Percentiles rank a stretch among this genome's conserved stretches.
These are phyloP conservation scores for Doryteuthis pealeii DNA, from an alignment of 1,140 invertebrate genomes.

Conservation along the genomic window DNA sequence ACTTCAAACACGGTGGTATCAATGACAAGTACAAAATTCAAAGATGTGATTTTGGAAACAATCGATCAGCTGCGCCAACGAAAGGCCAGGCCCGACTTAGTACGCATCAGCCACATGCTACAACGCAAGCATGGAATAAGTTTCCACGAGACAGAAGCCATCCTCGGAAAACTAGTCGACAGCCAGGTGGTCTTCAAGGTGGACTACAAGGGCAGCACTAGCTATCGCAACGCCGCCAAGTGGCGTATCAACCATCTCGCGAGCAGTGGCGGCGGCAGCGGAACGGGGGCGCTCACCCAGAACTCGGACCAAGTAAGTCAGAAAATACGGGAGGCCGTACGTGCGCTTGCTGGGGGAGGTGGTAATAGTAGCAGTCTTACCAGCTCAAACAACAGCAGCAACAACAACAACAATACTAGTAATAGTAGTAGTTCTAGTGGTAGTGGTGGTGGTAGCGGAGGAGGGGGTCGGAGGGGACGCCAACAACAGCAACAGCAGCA, in stretches of 20 bases:
- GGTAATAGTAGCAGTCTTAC: neutral
- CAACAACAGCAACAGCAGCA: too few relatives aligned
- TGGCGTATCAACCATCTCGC: conserved; percentile 48
- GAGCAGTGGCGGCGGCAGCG: conserved; percentile 12
- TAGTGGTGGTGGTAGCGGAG: too few relatives aligned
- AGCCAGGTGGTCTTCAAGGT: conserved; percentile 78
- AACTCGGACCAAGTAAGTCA: conserved; percentile 47
- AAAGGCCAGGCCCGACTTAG: conserved; percentile 80
- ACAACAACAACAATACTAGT: neutral
- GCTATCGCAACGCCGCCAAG: conserved; percentile 75
- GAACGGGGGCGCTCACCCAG: conserved; percentile 34
- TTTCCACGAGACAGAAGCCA: conserved; percentile 71
- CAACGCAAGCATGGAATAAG: conserved; percentile 73
- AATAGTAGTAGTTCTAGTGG: too few relatives aligned
- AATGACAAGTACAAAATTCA: conserved; percentile 66
- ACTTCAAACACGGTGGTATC: too few relatives aligned
- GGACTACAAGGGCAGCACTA: conserved; percentile 82
- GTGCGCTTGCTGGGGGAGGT: conserved; percentile 23
- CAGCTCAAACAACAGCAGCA: neutral
- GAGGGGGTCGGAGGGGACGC: too few relatives aligned
- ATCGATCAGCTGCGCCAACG: conserved; percentile 79
- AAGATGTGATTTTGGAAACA: conserved; percentile 76
- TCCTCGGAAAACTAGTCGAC: conserved; percentile 75
- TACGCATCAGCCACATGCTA: conserved; percentile 80
- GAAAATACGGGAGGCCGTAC: conserved; percentile 47